Evolutionary conservation across 2,888 invertebrate species (phyloP), one percentile per base, ranked within the genome.

Genomic region (Linnaemya tessellans): DNA sequence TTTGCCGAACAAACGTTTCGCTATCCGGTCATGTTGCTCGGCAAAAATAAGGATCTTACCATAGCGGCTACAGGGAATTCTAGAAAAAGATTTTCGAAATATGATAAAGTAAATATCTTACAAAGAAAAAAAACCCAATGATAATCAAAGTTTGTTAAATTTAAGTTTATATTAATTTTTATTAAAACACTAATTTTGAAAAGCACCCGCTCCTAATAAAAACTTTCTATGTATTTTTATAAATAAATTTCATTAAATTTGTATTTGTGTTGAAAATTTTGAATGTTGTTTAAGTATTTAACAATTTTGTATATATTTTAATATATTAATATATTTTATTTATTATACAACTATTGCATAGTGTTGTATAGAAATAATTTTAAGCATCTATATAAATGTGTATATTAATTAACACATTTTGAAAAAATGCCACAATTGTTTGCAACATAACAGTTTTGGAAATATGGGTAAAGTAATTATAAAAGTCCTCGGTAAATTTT

Each of bases 71-170:
- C 92, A 88, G 92, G 92, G 85, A 91, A 90, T 88, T 90, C 92
- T 86, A 90, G 90, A 89, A 92, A 92, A 91, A 91, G 90, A 88
- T 91, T 91, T 88, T 91, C 91, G 86, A 91, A 91, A 90, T 91
- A 91, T 87, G 91, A 92, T 91, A 91, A 92, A 91, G 92, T 92
- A 92, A 92, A 92, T 92, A 92, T 91, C 56, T 35, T 11, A 65
- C 20, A 54, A 49, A 35, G 46, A 30, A 67, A 60, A 60, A 46
- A 38, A 20, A 38, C 30, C 10, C 35, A 74, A 18, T 60, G 35
- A 35, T 43, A 54, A 58, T 58, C 7, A 22, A 41, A 15, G 67
- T 46, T 64, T 56, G 13, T 20, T 73, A 64, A 18, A 22, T 1
- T 43, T 11, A 25, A 25, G 18, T 75, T 75, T 49, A 38, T 54